A percentile compares a stretch with the other conserved stretches of the same genome.
Evolutionary conservation across 2,113 vertebrate genomes (phyloP).

Genomic region (Dissostichus mawsoni): DNA sequence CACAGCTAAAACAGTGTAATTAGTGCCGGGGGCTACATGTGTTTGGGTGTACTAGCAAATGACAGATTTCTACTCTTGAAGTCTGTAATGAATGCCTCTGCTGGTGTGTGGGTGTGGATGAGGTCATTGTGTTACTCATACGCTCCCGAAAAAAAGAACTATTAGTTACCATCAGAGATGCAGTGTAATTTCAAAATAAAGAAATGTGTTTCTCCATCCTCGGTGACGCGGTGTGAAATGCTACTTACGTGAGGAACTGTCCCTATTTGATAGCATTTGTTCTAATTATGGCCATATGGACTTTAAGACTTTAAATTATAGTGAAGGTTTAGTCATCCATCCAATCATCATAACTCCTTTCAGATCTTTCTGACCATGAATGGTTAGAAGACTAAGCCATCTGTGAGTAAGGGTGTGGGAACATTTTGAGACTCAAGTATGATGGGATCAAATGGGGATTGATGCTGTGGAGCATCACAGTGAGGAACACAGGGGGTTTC

Average conservation of each 20-base stretch:
- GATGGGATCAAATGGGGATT: no score
- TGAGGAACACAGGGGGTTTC: no score
- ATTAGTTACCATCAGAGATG: conserved; percentile 42
- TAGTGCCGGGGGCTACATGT: conserved; percentile 47
- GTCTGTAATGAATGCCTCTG: conserved; percentile 68
- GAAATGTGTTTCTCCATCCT: conserved; percentile 15
- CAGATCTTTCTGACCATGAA: no score
- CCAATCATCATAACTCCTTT: neutral
- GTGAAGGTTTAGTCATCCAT: neutral
- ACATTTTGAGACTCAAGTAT: no score
- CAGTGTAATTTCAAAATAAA: conserved; percentile 47
- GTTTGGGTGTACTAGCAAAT: conserved; percentile 48
- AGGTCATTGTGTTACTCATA: conserved; percentile 67
- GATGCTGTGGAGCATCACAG: no score
- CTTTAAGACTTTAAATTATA: neutral
- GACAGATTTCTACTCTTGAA: conserved; percentile 52
- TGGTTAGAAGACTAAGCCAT: no score
- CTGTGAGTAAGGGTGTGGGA: no score
- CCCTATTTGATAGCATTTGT: conserved; percentile 3
- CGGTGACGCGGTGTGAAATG: neutral
- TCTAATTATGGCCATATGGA: conserved; percentile 1
- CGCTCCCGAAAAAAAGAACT: conserved; percentile 64
- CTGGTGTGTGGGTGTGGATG: conserved; percentile 68
- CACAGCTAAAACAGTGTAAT: conserved; percentile 67
- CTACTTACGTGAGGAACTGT: conserved; percentile 3